phyloP scores from a whole-genome alignment of 2,797 vertebrate species.

The Crypturellus tataupa region DNA sequence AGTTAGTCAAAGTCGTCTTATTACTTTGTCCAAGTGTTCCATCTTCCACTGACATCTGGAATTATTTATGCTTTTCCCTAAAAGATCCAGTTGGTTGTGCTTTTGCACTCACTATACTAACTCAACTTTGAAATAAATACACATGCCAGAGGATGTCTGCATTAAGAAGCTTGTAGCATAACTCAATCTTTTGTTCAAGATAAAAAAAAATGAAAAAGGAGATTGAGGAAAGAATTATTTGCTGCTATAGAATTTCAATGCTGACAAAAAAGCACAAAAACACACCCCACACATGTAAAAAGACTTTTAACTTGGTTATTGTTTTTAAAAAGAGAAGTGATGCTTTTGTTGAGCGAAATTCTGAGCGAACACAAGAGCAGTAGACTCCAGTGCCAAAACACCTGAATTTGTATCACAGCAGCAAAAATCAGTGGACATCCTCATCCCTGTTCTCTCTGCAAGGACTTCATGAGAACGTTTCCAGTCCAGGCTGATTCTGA shows the following conservation, averaged over 20 bases:
- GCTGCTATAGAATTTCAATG: too few relatives aligned
- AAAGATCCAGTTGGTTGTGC: neutral
- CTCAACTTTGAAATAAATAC: neutral
- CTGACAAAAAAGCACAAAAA: too few relatives aligned
- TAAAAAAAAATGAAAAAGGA: too few relatives aligned
- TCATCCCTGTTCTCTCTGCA: neutral
- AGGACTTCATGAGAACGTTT: neutral
- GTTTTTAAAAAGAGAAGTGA: neutral
- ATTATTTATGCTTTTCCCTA: neutral
- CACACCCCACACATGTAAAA: too few relatives aligned
- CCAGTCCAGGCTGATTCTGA: neutral
- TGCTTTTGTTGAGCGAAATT: neutral
- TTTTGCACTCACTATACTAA: neutral
- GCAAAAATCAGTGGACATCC: neutral
- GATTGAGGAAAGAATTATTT: too few relatives aligned
- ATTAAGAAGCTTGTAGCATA: neutral
- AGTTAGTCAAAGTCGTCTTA: neutral
- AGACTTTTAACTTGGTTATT: neutral
- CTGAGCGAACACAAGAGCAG: neutral
- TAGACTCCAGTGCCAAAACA: neutral
- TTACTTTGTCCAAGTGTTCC: neutral
- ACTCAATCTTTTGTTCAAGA: neutral
- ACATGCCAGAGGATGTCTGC: neutral
- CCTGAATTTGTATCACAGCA: neutral
- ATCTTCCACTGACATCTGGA: neutral